Evolutionary conservation across 2,113 vertebrate species (phyloP).

Genomic region (Stegostoma tigrinum): DNA sequence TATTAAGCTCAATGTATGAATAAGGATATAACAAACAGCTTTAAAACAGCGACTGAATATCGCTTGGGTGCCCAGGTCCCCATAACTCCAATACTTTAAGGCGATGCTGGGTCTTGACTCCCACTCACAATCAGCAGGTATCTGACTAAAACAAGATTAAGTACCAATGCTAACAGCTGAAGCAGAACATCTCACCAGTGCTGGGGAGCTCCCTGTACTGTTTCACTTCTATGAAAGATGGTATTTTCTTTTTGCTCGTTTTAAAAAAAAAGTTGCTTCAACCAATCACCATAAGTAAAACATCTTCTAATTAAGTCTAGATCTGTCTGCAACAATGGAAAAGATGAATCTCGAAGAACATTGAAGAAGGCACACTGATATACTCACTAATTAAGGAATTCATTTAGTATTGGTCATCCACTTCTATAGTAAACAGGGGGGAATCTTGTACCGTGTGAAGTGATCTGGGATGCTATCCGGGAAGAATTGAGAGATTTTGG

Average conservation of each 20-base stretch:
- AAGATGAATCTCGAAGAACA: not conserved
- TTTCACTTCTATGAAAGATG: conserved; percentile 11
- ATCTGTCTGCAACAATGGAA: not conserved
- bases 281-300: not conserved
- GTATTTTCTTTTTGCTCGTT: not conserved
- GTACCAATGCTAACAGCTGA: not conserved
- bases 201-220: not conserved
- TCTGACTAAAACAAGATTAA: not conserved
- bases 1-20: not conserved
- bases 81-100: not conserved
- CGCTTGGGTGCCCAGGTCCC: not conserved
- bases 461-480: not conserved
- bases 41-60: not conserved
- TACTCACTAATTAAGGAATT: not conserved
- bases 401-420: not conserved
- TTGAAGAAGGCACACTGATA: not conserved
- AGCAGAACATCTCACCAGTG: not conserved
- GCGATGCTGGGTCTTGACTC: not conserved
- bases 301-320: not conserved
- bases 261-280: not conserved
- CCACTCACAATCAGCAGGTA: not conserved
- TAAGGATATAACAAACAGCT: not conserved
- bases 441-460: not conserved
- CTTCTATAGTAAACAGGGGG: not conserved
- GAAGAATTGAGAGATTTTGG: not conserved